Base-by-base conservation (phyloP, 2,797 vertebrate genomes). In the Myotis pilosus region DNA sequence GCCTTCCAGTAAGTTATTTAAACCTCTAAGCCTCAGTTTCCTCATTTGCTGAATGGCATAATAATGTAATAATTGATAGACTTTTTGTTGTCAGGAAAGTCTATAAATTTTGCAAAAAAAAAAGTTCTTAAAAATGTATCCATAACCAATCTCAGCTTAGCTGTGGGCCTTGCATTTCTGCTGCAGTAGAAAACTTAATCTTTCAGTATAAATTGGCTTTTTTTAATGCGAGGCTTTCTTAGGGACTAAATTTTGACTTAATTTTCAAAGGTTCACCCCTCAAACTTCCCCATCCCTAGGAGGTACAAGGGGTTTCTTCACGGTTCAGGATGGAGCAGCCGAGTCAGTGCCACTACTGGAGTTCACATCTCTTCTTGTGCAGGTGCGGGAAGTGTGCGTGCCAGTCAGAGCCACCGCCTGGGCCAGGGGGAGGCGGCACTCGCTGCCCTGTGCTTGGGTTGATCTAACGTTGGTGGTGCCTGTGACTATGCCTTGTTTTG, bases 161-260 rank as follows among this genome's bases (percentile, higher is more conserved):
- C 38, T 81, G n/a, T 95, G 55, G n/a, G 55, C 41, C 19, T 55
- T 75, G 44, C 19, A 74, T 82, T 92, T 95, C 82, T 95, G 53
- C 62, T 51, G n/a, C 4, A 72, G 8, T 75, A 76, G 55, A 69
- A 88, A 91, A 88, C 8, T 16, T 68, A 87, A 85, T n/a, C 28
- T 38, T 92, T 36, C 30, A 28, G 1, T 47, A 36, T 64, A 83
- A 87, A 5, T 36, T 9, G 6, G 20, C 51, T 17, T 55, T 83
- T 83, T 84, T 80, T 81, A 87, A 66, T 84, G 89, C 11, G 62
- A 93, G 69, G 87, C 30, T 84, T 89, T 64, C 75, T 88, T 68
- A 8, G 2, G 25, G 20, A 19, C 19, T 41, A 80, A 84, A 64
- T 53, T 62, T 2, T 75, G 38, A 87, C 36, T 68, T 64, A 84